These are phyloP conservation scores for Saxidomus purpurata DNA, from an alignment of 1,140 invertebrate genomes.

Conservation along the genomic window DNA sequence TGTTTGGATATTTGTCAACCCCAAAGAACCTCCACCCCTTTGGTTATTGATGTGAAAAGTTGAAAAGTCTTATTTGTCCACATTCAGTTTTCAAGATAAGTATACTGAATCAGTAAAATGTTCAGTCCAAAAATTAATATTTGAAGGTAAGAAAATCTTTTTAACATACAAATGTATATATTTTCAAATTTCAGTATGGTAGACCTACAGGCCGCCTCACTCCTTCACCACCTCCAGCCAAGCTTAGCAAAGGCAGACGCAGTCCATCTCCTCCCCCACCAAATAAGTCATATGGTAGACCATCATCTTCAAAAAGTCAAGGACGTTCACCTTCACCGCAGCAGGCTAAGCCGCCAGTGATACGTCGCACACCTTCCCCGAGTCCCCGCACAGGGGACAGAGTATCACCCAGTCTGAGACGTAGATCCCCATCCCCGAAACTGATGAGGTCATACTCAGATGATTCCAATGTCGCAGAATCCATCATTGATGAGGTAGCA, in stretches of 20 bases:
- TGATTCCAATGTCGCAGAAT: slow-evolving; percentile 74
- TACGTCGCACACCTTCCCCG: slow-evolving; percentile 60
- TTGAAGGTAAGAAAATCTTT: too few relatives aligned
- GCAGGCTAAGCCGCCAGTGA: slow-evolving; percentile 45
- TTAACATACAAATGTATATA: too few relatives aligned
- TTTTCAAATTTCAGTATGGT: slow-evolving; percentile 20
- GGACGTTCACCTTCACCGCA: slow-evolving; percentile 34
- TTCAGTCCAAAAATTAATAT: too few relatives aligned
- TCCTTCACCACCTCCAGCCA: neutral
- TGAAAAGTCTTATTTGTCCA: too few relatives aligned
- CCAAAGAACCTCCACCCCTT: too few relatives aligned
- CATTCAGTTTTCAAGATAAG: too few relatives aligned
- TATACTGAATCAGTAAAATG: too few relatives aligned
- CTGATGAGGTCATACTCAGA: slow-evolving; percentile 56
- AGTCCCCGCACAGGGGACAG: slow-evolving; percentile 37
- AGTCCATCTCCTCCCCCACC: slow-evolving; percentile 47
- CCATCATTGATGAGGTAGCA: slow-evolving; percentile 72
- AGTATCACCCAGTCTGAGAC: slow-evolving; percentile 44
- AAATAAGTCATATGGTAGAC: neutral
- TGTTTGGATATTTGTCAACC: too few relatives aligned
- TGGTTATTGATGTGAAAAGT: too few relatives aligned
- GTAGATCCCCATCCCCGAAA: slow-evolving; percentile 55
- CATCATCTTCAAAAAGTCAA: neutral
- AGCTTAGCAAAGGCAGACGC: slow-evolving; percentile 14
- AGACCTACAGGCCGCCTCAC: slow-evolving; percentile 19